Base-by-base conservation (phyloP, 2,888 invertebrate species). In the Scrobipalpa atriplicella region DNA sequence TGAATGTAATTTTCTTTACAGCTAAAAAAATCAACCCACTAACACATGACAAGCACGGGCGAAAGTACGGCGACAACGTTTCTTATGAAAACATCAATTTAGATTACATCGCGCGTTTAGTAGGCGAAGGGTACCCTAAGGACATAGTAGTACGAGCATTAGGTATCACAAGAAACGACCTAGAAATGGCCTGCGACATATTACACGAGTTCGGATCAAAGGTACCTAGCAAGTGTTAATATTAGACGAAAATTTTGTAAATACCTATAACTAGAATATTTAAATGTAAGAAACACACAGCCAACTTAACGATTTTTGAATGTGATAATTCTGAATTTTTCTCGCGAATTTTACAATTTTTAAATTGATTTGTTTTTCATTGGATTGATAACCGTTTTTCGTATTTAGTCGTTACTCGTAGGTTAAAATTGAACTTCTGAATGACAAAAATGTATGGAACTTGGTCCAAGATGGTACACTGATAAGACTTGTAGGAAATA, bases 161-260 rank as follows among this genome's bases (percentile, higher is more conserved):
- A 75, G 97, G 98, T 69, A 98, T 99, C 78, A 97, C 98, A 0
- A 94, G 98, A 68, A 99, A 98, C 90, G 97, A 99, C 87, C 94
- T 98, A 66, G 97, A 97, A 84, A 98, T 99, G 98, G 98, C 98
- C 61, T 96, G 98, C 90, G 98, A 98, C 85, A 98, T 98, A 81
- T 91, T 98, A 74, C 96, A 97, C 84, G 97, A 98, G 84, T 98
- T 98, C 87, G 98, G 97, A n/a, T 81, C 88, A 2, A 92, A 92
- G 78, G 74, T 89, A 74, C 81, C 87, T 70, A 87, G 41, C 41
- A 63, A 63, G 29, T 63, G 63, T 52, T 63, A 63, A 47, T 36
- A 11, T 21, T 56, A 56, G 56, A 21, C 11, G n/a, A 9, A 52
- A 56, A 56, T 29, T 56, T 52, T 52, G 52, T 29, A 56, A 36